Conservation (phyloP, 2,113 vertebrate species). For the Cryptomyrus ogoouensis region DNA sequence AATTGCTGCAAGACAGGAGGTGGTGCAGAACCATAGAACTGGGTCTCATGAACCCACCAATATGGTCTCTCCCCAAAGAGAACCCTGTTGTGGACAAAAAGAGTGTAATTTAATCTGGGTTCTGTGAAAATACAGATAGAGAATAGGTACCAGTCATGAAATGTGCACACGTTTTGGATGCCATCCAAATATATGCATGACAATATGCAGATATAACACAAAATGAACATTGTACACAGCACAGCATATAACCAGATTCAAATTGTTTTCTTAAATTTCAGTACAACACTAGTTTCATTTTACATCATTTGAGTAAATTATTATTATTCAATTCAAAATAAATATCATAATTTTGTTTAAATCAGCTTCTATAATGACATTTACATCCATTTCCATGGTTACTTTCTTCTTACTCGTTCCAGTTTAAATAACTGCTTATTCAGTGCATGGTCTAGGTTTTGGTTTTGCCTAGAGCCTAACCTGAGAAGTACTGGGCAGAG, state of each 20-base stretch:
- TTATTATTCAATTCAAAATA: not conserved
- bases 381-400: not conserved
- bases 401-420: not conserved
- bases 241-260: not conserved
- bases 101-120: not conserved
- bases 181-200: not conserved
- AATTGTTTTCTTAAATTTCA: not conserved
- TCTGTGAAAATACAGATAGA: not conserved
- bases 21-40: conserved; percentile 51
- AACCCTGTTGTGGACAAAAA: conserved; percentile 47
- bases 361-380: not conserved
- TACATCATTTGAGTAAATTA: not conserved
- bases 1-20: conserved; percentile 58
- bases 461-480: not conserved
- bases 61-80: conserved; percentile 68
- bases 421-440: not conserved
- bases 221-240: not conserved
- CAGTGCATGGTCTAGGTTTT: not conserved
- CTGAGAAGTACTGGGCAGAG: not conserved
- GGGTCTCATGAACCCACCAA: conserved; percentile 71
- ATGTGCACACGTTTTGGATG: not conserved
- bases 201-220: not conserved
- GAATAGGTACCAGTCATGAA: not conserved
- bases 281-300: not conserved
- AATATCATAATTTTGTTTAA: not conserved